Evolutionary conservation across 1,140 invertebrate genomes (phyloP).

Genomic region (Trachymyrmex cornetzi): DNA sequence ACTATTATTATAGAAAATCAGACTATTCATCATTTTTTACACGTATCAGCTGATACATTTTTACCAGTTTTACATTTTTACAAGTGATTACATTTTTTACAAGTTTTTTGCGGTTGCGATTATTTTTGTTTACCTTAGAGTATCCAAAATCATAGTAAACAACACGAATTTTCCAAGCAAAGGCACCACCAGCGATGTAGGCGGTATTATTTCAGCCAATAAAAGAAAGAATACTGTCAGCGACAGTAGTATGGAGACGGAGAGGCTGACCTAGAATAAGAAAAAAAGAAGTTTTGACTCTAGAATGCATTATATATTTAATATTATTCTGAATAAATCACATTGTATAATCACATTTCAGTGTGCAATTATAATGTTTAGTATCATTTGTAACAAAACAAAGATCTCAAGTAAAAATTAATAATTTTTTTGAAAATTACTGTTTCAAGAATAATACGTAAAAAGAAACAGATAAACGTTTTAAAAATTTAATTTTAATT

Average conservation of each 20-base stretch:
- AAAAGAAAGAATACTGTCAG: conserved; percentile 99
- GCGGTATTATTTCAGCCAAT: conserved; percentile 99
- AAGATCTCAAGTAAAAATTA: background rate
- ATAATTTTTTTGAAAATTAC: background rate
- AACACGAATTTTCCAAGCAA: conserved; percentile 99
- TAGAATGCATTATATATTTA: background rate
- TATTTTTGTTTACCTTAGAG: conserved; percentile 91
- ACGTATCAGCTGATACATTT: too few relatives aligned
- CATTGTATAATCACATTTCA: background rate
- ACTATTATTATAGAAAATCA: too few relatives aligned
- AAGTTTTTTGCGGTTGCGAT: background rate
- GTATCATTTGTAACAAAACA: background rate
- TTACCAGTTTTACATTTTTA: too few relatives aligned
- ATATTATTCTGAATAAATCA: background rate
- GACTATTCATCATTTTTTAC: too few relatives aligned
- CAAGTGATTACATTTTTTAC: background rate
- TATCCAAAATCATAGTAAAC: conserved; percentile 99
- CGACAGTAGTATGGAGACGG: conserved; percentile 99
- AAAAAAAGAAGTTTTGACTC: background rate
- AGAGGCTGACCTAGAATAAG: conserved; percentile 93
- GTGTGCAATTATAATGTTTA: background rate
- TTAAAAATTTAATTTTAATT: background rate
- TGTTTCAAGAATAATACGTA: background rate
- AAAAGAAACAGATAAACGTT: background rate
- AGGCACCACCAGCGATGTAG: conserved; percentile 99